Percentiles rank a stretch among this genome's conserved stretches.
phyloP scores from a whole-genome alignment of 2,888 invertebrate genomes.

The Tenthredo scrophulariae region DNA sequence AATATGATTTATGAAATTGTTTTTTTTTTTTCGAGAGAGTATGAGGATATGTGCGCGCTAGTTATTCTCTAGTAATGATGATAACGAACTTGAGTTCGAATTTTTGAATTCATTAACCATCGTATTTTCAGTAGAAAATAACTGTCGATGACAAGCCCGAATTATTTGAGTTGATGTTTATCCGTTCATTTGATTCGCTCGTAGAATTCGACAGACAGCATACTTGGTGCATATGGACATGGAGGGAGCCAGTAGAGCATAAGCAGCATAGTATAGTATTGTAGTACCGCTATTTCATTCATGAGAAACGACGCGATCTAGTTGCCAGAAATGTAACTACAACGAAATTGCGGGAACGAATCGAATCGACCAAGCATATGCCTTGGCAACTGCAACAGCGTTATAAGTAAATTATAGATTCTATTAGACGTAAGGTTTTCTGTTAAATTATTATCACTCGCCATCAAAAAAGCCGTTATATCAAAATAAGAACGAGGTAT shows the following conservation, averaged over 20 bases:
- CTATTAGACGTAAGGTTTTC: constrained; percentile 15
- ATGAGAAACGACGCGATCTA: background rate
- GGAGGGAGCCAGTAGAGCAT: too few relatives aligned
- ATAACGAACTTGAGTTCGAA: background rate
- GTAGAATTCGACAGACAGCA: background rate
- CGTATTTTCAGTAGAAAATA: background rate
- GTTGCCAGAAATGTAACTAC: background rate
- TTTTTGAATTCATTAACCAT: background rate
- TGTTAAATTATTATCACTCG: background rate
- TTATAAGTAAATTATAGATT: background rate
- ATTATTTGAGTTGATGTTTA: background rate
- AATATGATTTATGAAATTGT: background rate
- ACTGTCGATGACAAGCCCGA: background rate
- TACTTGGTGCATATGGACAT: too few relatives aligned
- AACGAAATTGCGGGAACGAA: constrained; percentile 32
- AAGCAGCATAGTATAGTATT: too few relatives aligned
- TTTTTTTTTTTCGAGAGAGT: background rate
- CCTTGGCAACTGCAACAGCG: constrained; percentile 62
- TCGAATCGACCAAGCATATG: constrained; percentile 65
- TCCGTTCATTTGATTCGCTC: background rate
- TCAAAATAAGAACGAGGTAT: constrained; percentile 7
- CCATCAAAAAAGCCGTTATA: background rate
- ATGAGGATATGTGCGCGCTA: background rate
- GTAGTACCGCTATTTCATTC: background rate
- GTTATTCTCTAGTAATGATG: background rate